Base-by-base conservation (phyloP, 2,888 invertebrate species). In the Sceliomorpha sp. region DNA sequence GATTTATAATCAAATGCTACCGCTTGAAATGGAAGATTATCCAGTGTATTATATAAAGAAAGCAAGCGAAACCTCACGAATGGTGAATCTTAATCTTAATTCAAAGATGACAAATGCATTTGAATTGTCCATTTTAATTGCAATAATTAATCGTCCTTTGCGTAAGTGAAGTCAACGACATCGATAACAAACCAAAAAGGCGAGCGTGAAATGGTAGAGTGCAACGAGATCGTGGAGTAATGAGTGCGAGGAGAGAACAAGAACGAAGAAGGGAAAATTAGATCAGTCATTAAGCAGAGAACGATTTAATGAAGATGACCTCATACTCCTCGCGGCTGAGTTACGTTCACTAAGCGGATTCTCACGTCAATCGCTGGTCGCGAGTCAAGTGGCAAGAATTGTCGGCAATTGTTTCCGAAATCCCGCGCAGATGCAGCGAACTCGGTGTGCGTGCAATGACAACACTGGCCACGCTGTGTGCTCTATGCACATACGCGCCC, bases 401-500 rank as follows among this genome's bases (percentile, higher is more conserved):
- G 87, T 82, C 86, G 86, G 85, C 88, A 88, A 88, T 88, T 88
- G 87, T 88, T 88, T 88, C 87, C 88, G 88, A 88, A 88, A 88
- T 88, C 88, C 88, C 86, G 73, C 69, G 69, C 69, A 70, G 67
- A 69, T 69, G 60, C 63, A 68, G 34, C 51, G 53, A 15, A 13
- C 40, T 66, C 69, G 68, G 76, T 76, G 75, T 73, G 67, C 70
- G 70, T 70, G 69, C 63, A 55, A 36, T 39, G 58, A 13, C 45
- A 31, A 39, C 47, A 59, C 8, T 13, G 32, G 29, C 27, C 14
- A 32, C 24, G 34, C 13, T 15, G 5, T 29, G 31, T 48, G 58
- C 51, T 51, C 62, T 56, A 44, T 51, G 59, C 63, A 58, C 60
- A 56, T 59, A 60, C 62, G 68, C 72, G 70, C 67, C 59, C 62